Evolutionary conservation across 2,888 invertebrate genomes (phyloP).

Genomic region (Drosophila mettleri): DNA sequence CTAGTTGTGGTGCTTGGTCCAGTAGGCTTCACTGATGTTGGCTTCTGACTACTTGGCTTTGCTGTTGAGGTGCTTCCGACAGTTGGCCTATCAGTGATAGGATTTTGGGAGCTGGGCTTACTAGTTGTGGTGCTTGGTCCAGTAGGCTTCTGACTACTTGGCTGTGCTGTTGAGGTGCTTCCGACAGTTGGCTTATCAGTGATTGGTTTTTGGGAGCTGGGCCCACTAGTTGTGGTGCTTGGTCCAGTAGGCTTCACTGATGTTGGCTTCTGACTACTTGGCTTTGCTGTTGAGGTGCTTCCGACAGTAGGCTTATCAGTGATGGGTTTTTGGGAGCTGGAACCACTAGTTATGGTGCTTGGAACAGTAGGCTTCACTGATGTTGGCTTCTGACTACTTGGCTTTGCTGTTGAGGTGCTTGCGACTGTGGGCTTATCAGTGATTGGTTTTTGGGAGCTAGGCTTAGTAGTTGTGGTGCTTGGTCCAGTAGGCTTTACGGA

Average conservation of each 20-base stretch:
- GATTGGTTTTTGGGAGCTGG: neutral
- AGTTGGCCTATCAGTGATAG: constrained; percentile 1
- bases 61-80: neutral
- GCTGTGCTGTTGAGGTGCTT: neutral
- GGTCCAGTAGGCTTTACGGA: neutral
- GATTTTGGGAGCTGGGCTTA: neutral
- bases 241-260: neutral
- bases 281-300: neutral
- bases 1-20: neutral
- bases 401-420: constrained; percentile 1
- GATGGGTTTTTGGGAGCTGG: too few species aligned
- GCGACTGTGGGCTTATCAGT: neutral
- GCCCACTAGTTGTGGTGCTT: neutral
- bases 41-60: neutral
- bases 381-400: neutral
- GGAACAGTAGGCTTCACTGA: neutral
- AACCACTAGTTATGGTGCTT: neutral
- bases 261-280: neutral
- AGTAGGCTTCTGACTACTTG: neutral
- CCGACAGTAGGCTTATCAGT: neutral
- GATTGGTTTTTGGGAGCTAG: neutral
- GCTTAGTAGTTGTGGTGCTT: neutral
- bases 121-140: neutral
- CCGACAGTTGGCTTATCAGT: neutral
- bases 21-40: constrained; percentile 9